phyloP scores from a whole-genome alignment of 64 coral and sea anemone genomes.

The Dendrophyllia cribrosa region DNA sequence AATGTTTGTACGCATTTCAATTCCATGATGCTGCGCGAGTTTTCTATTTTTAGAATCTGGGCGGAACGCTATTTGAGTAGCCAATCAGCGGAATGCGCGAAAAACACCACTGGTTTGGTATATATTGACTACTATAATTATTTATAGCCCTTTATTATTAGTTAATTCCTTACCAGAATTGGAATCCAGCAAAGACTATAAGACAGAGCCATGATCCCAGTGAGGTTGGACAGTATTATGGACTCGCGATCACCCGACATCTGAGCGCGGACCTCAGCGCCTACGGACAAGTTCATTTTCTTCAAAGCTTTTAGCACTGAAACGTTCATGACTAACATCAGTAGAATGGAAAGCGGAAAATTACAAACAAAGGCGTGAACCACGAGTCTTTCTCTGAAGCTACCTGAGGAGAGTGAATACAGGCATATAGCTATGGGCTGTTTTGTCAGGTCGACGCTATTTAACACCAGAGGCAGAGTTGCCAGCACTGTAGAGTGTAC shows the following conservation, averaged over 20 bases:
- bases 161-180: constrained; percentile 29
- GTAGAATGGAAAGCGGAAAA: constrained; percentile 6
- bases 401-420: constrained; percentile 26
- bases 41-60: no score
- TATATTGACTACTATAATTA: no score
- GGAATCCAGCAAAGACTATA: constrained; percentile 32
- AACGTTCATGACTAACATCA: constrained; percentile 41
- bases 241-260: background rate
- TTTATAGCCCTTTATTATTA: no score
- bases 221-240: constrained; percentile 30
- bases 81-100: no score
- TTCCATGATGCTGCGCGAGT: no score
- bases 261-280: background rate
- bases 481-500: background rate
- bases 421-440: constrained; percentile 31
- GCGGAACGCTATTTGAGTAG: no score
- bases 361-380: constrained; percentile 44
- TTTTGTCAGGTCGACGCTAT: constrained; percentile 15
- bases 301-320: constrained; percentile 14
- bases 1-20: no score
- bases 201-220: constrained; percentile 16
- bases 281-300: constrained; percentile 7
- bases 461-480: constrained; percentile 7
- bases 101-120: no score
- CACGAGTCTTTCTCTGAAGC: background rate